Conservation (phyloP, 2,113 vertebrate genomes). For the Himantopus leucocephalus region DNA sequence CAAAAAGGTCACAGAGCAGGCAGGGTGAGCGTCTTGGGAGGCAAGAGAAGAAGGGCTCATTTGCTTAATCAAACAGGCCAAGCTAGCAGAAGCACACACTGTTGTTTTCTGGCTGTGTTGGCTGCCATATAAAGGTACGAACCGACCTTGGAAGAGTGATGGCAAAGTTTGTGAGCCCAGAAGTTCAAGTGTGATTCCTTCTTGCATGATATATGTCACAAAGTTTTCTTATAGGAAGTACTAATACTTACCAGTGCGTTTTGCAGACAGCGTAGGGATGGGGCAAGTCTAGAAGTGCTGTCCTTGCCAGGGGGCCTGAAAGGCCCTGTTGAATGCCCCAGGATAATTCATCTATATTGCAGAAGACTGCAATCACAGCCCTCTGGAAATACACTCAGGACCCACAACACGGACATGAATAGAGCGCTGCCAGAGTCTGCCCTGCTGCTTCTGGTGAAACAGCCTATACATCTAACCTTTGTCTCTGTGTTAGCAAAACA, state of each 20-base stretch:
- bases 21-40: background rate
- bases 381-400: background rate
- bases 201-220: background rate
- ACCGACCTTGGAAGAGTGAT: background rate
- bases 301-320: background rate
- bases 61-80: background rate
- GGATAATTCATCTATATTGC: background rate
- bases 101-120: background rate
- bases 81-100: background rate
- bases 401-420: fast-evolving
- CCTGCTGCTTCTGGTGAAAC: background rate
- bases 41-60: background rate
- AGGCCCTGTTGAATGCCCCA: background rate
- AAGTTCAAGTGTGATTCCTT: background rate
- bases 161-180: background rate
- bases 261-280: background rate
- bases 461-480: background rate
- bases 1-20: background rate
- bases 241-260: background rate
- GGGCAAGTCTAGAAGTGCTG: background rate
- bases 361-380: background rate
- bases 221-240: background rate
- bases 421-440: background rate
- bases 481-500: background rate
- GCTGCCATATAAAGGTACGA: background rate